Evolutionary conservation across 2,113 vertebrate species (phyloP).

Genomic region (Arenaria interpres): DNA sequence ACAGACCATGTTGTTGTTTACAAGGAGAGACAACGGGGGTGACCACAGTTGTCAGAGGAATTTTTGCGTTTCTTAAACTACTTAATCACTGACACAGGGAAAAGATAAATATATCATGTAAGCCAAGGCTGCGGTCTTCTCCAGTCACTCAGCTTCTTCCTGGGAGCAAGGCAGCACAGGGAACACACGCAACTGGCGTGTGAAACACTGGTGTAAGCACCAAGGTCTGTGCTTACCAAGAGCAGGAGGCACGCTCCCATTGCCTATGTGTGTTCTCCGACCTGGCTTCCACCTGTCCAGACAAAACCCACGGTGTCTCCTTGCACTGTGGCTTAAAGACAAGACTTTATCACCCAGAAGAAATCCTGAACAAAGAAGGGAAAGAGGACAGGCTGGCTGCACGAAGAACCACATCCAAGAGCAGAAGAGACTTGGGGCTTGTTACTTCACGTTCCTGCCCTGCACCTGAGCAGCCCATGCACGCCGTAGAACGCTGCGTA

Average conservation of each 20-base stretch:
- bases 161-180: neutral
- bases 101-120: neutral
- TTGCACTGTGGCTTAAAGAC: neutral
- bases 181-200: neutral
- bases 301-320: neutral
- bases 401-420: fast-evolving
- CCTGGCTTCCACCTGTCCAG: neutral
- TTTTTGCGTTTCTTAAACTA: neutral
- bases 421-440: neutral
- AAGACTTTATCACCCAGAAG: neutral
- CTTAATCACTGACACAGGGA: neutral
- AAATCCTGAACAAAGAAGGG: neutral
- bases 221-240: neutral
- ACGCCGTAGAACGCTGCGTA: fast-evolving
- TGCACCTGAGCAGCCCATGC: neutral
- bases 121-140: neutral
- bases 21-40: neutral
- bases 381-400: neutral
- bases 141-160: neutral
- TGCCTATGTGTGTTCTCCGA: neutral
- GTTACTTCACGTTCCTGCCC: neutral
- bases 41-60: neutral
- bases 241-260: fast-evolving
- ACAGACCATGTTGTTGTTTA: neutral
- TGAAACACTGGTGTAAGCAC: neutral